These are phyloP conservation scores for Pyralis farinalis DNA, from an alignment of 2,888 invertebrate genomes.

Conservation along the genomic window DNA sequence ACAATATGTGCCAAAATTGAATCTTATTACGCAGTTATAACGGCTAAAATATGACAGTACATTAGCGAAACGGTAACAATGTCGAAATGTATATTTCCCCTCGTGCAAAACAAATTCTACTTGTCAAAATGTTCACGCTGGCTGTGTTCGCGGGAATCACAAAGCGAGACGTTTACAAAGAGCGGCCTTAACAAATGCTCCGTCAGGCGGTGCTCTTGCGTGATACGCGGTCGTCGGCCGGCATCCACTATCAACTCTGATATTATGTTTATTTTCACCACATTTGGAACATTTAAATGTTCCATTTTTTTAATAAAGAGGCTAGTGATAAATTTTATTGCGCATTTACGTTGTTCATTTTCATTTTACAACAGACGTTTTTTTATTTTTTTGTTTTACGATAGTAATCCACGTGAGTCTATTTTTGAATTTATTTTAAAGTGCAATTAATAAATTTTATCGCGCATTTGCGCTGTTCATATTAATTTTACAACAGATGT, in stretches of 20 bases:
- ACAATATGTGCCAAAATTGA: slow-evolving; percentile 7
- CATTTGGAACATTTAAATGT: slow-evolving; percentile 16
- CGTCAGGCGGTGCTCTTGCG: slow-evolving; percentile 56
- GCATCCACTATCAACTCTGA: slow-evolving; percentile 46
- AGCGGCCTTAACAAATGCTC: slow-evolving; percentile 68
- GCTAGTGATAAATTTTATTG: too few species aligned
- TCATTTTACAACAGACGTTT: too few species aligned
- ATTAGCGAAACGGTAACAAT: slow-evolving; percentile 13
- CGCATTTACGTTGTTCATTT: too few species aligned
- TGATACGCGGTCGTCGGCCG: slow-evolving; percentile 46
- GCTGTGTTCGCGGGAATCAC: slow-evolving; percentile 65
- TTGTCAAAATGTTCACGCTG: slow-evolving; percentile 74
- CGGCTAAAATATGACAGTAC: slow-evolving; percentile 1
- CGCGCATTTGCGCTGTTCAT: too few species aligned
- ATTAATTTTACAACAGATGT: too few species aligned
- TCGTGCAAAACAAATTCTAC: slow-evolving; percentile 66
- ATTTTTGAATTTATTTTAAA: too few species aligned
- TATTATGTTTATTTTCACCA: slow-evolving; percentile 40
- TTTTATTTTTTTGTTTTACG: too few species aligned
- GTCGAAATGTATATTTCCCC: slow-evolving; percentile 46
- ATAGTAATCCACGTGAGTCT: too few species aligned
- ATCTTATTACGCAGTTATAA: slow-evolving; percentile 7
- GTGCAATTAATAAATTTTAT: too few species aligned
- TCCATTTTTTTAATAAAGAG: too few species aligned
- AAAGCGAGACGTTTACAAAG: slow-evolving; percentile 72